These are phyloP conservation scores for Leuctra nigra DNA, from an alignment of 2,888 invertebrate genomes.

Conservation along the genomic window DNA sequence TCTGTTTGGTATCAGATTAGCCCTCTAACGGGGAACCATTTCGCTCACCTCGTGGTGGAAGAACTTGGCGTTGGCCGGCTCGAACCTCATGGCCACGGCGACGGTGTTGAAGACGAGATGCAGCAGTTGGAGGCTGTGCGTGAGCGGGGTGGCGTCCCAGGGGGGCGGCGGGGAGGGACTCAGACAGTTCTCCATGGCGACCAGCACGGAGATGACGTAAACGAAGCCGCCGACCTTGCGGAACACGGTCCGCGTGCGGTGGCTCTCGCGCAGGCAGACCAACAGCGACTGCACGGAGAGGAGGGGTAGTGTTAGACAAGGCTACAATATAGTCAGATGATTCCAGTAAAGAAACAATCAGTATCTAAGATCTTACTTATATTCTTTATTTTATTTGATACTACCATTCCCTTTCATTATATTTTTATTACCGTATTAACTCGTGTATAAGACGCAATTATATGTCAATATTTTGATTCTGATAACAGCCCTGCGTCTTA, in stretches of 20 bases:
- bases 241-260: slow-evolving; percentile 92
- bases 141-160: slow-evolving; percentile 40
- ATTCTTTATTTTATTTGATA: no score
- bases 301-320: no score
- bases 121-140: slow-evolving; percentile 67
- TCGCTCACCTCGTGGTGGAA: slow-evolving; percentile 82
- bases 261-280: slow-evolving; percentile 88
- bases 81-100: slow-evolving; percentile 96
- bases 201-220: slow-evolving; percentile 91
- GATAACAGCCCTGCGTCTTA: no score
- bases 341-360: no score
- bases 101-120: slow-evolving; percentile 91
- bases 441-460: no score
- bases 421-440: no score
- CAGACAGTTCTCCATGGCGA: slow-evolving; percentile 82
- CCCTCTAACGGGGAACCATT: no score
- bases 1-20: no score
- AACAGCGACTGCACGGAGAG: slow-evolving; percentile 55
- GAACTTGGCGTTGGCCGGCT: slow-evolving; percentile 97
- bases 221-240: slow-evolving; percentile 98
- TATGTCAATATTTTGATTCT: no score
- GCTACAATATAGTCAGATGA: no score
- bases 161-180: slow-evolving; percentile 44
- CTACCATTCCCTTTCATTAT: no score
- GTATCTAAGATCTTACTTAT: no score